phyloP scores from a whole-genome alignment of 2,797 vertebrate species.

The Pseudochirops cupreus region DNA sequence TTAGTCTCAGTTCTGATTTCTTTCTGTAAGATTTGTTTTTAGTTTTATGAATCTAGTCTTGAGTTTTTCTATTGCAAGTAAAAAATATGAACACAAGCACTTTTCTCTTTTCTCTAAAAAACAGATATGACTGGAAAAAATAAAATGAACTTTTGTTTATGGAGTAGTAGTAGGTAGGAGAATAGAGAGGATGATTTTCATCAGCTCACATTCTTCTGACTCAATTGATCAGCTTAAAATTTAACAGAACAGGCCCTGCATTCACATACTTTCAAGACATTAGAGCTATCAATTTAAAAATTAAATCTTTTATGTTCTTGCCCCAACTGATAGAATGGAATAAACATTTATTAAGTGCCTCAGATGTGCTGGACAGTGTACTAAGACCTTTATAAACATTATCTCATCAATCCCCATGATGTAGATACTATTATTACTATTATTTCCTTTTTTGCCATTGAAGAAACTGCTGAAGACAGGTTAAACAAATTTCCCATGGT shows the following conservation, averaged over 20 bases:
- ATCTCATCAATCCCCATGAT: too few relatives aligned
- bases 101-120: slow-evolving; percentile 57
- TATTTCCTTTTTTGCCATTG: too few relatives aligned
- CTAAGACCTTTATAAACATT: too few relatives aligned
- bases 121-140: slow-evolving; percentile 49
- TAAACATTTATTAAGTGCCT: too few relatives aligned
- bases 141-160: slow-evolving; percentile 68
- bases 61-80: slow-evolving; percentile 57
- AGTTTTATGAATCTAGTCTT: slow-evolving; percentile 51
- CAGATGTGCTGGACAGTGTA: too few relatives aligned
- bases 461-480: too few relatives aligned
- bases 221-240: slow-evolving; percentile 74
- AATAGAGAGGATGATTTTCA: slow-evolving; percentile 57
- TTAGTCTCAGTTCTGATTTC: slow-evolving; percentile 26
- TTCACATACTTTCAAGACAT: slow-evolving; percentile 66
- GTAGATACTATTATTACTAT: too few relatives aligned
- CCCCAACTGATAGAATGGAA: too few relatives aligned
- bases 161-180: slow-evolving; percentile 19
- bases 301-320: slow-evolving; percentile 62
- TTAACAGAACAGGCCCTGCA: slow-evolving; percentile 66
- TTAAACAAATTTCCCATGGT: too few relatives aligned
- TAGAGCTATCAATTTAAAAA: slow-evolving; percentile 76
- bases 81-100: slow-evolving; percentile 26
- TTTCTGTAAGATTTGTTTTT: slow-evolving; percentile 3
- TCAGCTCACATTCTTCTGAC: slow-evolving; percentile 66